These are phyloP conservation scores for Phoxinus phoxinus DNA, from an alignment of 2,113 vertebrate species.

Conservation along the genomic window DNA sequence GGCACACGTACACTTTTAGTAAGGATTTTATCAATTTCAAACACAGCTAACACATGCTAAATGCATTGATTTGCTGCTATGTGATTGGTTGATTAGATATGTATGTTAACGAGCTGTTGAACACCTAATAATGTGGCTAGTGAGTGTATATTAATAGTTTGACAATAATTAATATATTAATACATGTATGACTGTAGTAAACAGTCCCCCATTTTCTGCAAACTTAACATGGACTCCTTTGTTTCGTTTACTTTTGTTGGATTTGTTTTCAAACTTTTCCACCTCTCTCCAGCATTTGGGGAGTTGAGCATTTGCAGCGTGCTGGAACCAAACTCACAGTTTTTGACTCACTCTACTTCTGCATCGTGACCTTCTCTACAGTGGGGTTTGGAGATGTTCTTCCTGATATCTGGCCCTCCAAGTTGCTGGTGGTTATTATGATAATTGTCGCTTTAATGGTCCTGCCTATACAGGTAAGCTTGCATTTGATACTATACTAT, in stretches of 20 bases:
- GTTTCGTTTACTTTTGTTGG: not conserved
- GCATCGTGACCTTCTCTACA: conserved; percentile 89
- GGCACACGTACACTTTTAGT: too few relatives aligned
- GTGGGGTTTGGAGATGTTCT: conserved; percentile 88
- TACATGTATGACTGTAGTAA: not conserved
- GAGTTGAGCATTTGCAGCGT: conserved; percentile 86
- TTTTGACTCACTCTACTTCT: conserved; percentile 89
- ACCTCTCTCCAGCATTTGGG: conserved; percentile 81
- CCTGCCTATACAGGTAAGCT: conserved; percentile 83
- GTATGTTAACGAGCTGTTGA: too few relatives aligned
- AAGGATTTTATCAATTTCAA: too few relatives aligned
- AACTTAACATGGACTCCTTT: not conserved
- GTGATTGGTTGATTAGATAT: too few relatives aligned
- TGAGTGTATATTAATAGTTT: not conserved
- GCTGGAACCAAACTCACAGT: conserved; percentile 83
- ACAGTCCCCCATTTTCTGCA: not conserved
- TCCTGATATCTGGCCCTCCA: conserved; percentile 86
- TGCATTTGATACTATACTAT: not conserved
- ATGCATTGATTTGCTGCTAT: too few relatives aligned
- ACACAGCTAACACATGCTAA: too few relatives aligned
- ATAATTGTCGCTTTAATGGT: conserved; percentile 87
- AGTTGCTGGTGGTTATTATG: conserved; percentile 88
- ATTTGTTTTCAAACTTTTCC: not conserved
- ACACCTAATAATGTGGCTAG: too few relatives aligned
- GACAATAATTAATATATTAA: not conserved